phyloP scores from a whole-genome alignment of 2,797 vertebrate genomes.

The Alca torda region DNA sequence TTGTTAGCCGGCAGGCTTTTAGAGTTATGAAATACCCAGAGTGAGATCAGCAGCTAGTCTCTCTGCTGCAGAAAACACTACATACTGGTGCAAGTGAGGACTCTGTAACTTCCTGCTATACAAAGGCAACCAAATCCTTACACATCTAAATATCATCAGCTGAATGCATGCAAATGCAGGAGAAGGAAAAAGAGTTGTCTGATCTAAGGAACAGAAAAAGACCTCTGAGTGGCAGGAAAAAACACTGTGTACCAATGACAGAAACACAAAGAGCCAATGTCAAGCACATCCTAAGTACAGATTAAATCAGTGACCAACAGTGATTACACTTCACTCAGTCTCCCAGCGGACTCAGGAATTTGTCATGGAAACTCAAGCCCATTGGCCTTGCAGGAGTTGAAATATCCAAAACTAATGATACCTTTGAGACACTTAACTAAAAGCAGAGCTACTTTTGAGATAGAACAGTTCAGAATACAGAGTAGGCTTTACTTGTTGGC shows the following conservation, averaged over 20 bases:
- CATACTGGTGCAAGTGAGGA: neutral
- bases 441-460: conserved; percentile 12
- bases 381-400: neutral
- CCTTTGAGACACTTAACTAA: conserved; percentile 25
- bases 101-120: conserved; percentile 30
- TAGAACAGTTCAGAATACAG: neutral
- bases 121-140: conserved; percentile 51
- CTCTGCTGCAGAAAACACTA: conserved; percentile 2
- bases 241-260: neutral
- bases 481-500: neutral
- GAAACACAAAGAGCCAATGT: conserved; percentile 23
- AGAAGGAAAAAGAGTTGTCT: conserved; percentile 18
- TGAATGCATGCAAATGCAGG: conserved; percentile 45
- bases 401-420: conserved; percentile 9
- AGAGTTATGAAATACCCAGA: conserved; percentile 21
- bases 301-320: conserved; percentile 12
- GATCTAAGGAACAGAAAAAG: conserved; percentile 45
- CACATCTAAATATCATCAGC: conserved; percentile 13
- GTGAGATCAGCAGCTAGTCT: conserved; percentile 1
- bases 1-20: conserved; percentile 2
- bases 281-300: conserved; percentile 8
- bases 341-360: neutral
- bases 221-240: conserved; percentile 21
- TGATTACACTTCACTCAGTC: neutral
- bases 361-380: conserved; percentile 29